Base-by-base conservation (phyloP, 1,140 invertebrate genomes). In the Meteorus sp. region DNA sequence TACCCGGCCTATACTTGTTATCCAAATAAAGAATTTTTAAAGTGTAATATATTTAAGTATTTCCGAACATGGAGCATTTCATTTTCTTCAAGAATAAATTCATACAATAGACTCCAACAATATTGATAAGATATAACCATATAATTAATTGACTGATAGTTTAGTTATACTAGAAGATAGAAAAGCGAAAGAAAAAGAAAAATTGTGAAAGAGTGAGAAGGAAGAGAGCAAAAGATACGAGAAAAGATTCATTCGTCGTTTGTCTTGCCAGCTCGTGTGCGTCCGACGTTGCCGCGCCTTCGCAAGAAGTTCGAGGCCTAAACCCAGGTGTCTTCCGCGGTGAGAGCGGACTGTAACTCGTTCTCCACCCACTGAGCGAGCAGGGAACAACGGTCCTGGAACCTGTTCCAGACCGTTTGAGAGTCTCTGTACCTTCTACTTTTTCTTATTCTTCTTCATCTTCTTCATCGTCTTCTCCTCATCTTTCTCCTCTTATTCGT, bases 371-470 rank as follows among this genome's bases (percentile, higher is more conserved):
- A 58, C 56, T 58, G 56, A 55, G 48, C 33, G 9, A 54, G 31
- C 27, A 23, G 35, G 56, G 56, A 58, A 58, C 56, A 58, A 58
- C 56, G 56, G 56, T 58, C 56, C 56, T 58, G 35, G 56, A 58
- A 58, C 56, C 56, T 58, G 56, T 58, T 58, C 48, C 55, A 47
- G 23, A 58, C 56, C 45, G 56, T 58, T 58, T 58, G 45, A 58
- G 45, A 58, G 56, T 58, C 56, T 58, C 45, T 58, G 45, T 27
- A 29, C 47, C 31, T 48, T n/a, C n/a, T n/a, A n/a, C n/a, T n/a
- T n/a, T n/a, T n/a, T n/a, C n/a, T n/a, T n/a, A n/a, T 50, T 29
- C 44, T 56, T 29, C 17, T 29, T 52, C 31, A 6, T 8, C 20
- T 35, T 52, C 50, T 52, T 22, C 27, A 22, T 31, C 50, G 22